Evolutionary conservation across 2,888 invertebrate species (phyloP).

Genomic region (Coenonympha arcania): DNA sequence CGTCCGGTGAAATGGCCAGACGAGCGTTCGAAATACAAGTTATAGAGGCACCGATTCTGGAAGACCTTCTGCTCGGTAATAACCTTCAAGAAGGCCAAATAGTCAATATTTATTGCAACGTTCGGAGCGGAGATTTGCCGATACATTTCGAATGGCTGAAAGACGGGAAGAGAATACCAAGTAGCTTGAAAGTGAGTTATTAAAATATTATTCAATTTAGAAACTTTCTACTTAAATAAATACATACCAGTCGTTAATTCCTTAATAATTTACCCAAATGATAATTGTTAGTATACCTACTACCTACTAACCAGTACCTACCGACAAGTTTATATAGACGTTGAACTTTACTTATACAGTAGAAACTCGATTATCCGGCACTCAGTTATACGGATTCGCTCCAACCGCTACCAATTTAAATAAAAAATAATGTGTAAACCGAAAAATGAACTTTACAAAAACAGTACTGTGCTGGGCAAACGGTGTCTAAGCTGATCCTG

Average conservation of each 20-base stretch:
- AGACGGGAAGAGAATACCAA: conserved; percentile 77
- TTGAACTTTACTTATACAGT: too few species aligned
- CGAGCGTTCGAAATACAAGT: conserved; percentile 79
- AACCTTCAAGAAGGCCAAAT: conserved; percentile 88
- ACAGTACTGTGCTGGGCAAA: too few species aligned
- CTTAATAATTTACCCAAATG: too few species aligned
- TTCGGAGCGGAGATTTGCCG: conserved; percentile 80
- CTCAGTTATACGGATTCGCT: too few species aligned
- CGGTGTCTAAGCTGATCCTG: too few species aligned
- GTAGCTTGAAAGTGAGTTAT: conserved; percentile 73
- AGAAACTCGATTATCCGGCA: too few species aligned
- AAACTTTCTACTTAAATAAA: background rate
- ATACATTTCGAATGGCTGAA: conserved; percentile 82
- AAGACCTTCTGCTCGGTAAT: conserved; percentile 85
- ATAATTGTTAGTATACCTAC: too few species aligned
- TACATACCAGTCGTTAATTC: background rate
- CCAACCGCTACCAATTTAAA: too few species aligned
- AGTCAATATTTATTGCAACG: conserved; percentile 86
- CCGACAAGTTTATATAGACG: too few species aligned
- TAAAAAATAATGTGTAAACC: too few species aligned
- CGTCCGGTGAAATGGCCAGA: conserved; percentile 76
- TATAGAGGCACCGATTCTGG: conserved; percentile 84
- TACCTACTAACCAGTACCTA: too few species aligned
- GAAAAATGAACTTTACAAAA: too few species aligned
- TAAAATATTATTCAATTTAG: background rate